phyloP scores from a whole-genome alignment of 2,113 vertebrate genomes.

The Amazona guildingii region DNA sequence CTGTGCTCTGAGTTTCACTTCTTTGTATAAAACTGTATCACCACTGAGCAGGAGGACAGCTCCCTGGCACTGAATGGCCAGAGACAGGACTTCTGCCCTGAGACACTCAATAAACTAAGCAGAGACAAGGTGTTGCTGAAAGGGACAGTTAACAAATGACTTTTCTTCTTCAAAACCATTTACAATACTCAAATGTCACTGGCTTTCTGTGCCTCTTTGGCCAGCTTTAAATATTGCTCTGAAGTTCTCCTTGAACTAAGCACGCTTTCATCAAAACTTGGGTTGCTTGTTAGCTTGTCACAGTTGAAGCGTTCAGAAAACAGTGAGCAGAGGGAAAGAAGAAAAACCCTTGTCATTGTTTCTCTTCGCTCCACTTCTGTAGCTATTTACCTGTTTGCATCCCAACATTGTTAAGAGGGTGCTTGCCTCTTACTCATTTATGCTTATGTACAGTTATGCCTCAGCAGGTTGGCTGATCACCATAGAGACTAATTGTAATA shows the following conservation, averaged over 20 bases:
- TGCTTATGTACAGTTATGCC: not conserved
- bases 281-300: accelerated
- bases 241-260: not conserved
- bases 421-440: not conserved
- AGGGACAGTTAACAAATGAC: accelerated
- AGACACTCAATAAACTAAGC: not conserved
- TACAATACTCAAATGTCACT: no score
- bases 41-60: not conserved
- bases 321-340: not conserved
- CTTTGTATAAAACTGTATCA: not conserved
- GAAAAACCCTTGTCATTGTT: accelerated
- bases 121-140: accelerated
- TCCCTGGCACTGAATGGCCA: accelerated
- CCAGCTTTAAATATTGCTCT: not conserved
- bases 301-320: not conserved
- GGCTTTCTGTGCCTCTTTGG: not conserved
- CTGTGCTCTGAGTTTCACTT: not conserved
- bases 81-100: not conserved
- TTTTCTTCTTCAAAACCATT: not conserved
- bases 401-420: not conserved
- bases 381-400: not conserved
- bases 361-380: not conserved
- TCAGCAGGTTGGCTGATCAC: not conserved
- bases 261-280: accelerated
- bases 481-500: accelerated